Evolutionary conservation across 2,113 vertebrate genomes (phyloP), one percentile per base, ranked within the genome.

Genomic region (Hemiprocne comata): DNA sequence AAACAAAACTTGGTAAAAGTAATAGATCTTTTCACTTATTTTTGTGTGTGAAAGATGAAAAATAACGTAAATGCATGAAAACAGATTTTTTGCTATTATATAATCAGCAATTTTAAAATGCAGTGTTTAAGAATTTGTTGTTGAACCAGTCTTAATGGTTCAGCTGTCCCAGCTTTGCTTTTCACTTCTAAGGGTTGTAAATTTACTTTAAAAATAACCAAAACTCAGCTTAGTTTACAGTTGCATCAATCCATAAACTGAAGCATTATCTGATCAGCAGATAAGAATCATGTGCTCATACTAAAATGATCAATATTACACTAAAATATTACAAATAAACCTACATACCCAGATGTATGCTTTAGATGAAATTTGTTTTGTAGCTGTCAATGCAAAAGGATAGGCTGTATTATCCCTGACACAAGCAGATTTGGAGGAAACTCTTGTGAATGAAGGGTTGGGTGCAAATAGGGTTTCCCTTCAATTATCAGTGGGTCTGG

Each of bases 91-190:
- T 1, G 24, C 71, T 17, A 38, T 80, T 74, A 80, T 62, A 51
- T 38, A 46, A 62, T 28, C 42, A 44, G 8, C 2, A 29, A 33
- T 62, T 94, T 85, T 66, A n/a, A 85, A 91, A 79, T 28, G 14
- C 29, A 53, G 3, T 38, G 17, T 57, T 81, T 75, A 80, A 71
- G 77, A 80, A 71, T 65, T 66, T 89, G 31, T 46, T 75, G 31
- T 91, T 81, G 54, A 89, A 91, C 42, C 55, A 78, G 8, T 74
- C n/a, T 57, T 84, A 90, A 86, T 65, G 15, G 40, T 65, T 84
- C 96, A 96, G 60, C 83, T 93, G 90, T 61, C 69, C 44, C 83
- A 92, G 79, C 75, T 93, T 91, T 96, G 88, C 34, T 93, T 94
- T 92, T 81, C 46, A 65, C 33, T 64, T 77, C 61, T 33, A 81